Evolutionary conservation across 2,888 invertebrate genomes (phyloP).

Genomic region (Chironomus riparius): DNA sequence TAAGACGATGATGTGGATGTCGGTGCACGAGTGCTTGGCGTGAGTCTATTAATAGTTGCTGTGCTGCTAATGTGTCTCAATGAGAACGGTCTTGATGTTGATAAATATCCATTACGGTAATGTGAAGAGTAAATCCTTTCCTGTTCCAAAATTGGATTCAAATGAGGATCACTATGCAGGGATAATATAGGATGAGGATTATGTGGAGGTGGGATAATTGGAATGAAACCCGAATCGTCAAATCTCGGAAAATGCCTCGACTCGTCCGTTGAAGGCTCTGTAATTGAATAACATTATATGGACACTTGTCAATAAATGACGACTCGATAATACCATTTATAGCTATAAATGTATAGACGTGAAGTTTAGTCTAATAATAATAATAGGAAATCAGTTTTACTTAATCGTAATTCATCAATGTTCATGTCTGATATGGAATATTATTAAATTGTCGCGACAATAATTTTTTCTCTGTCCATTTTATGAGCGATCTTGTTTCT

Average conservation of each 20-base stretch:
- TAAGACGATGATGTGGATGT: constrained; percentile 39
- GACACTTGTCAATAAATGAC: too few species aligned
- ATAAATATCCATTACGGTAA: constrained; percentile 50
- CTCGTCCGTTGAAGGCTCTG: neutral
- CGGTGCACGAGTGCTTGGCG: neutral
- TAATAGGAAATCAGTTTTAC: too few species aligned
- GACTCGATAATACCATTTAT: too few species aligned
- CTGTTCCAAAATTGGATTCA: constrained; percentile 36
- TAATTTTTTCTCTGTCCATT: neutral
- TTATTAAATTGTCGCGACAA: neutral
- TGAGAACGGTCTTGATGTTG: constrained; percentile 51
- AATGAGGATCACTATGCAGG: neutral
- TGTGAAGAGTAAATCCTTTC: constrained; percentile 74
- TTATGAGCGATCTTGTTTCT: too few species aligned
- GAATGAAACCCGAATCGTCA: neutral
- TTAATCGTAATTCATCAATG: neutral
- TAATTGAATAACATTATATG: neutral
- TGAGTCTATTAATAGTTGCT: constrained; percentile 30
- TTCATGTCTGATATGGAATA: neutral
- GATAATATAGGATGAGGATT: neutral
- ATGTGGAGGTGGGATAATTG: neutral
- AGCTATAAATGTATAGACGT: too few species aligned
- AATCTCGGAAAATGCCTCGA: neutral
- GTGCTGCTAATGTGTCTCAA: constrained; percentile 40
- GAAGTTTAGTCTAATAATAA: too few species aligned